Evolutionary conservation across 1,140 invertebrate species (phyloP), one percentile per base, ranked within the genome.

Genomic region (Helicoverpa armigera): DNA sequence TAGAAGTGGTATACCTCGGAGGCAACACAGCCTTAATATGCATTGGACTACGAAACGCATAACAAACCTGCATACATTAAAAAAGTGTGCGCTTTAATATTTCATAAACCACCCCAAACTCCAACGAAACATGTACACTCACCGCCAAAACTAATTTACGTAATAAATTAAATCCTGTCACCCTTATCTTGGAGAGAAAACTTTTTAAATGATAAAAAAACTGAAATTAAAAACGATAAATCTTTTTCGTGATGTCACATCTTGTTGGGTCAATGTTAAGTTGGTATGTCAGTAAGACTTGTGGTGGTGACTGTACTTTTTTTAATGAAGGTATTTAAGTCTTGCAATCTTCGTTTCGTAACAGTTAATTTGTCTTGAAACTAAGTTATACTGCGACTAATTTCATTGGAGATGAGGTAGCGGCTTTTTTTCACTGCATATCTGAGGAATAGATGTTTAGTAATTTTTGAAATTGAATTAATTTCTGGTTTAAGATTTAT

Each of bases 191-290:
- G 56, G 60, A 5, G 51, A 73, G 9, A 73, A 58, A 73, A 35
- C 5, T 73, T 69, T 50, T 56, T 18, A 5, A 73, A 53, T 73
- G 53, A 73, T 58, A 73, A 72, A 79, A 73, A 79, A 81, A 81
- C 50, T 54, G 53, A 81, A 75, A 81, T 81, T 81, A 81, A 81
- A 81, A 81, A 67, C 79, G 72, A 81, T 81, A 81, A 81, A 81
- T 81, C 79, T 77, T 14, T 35, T 56, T 31, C 29, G 43, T 63
- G 29, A 35, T 29, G 60, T 77, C 29, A 29, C 58, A 51, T 73
- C 70, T 56, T 35, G 60, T 63, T 65, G 48, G 18, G 65, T 60
- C 48, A 65, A 77, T 74, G 35, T 77, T 65, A 35, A 58, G 51
- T 73, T 58, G 12, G 53, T 53, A 58, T 73, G 70, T 73, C 53